Evolutionary conservation across 1,140 invertebrate genomes (phyloP), one percentile per base, ranked within the genome.

Genomic region (Chionoecetes opilio): DNA sequence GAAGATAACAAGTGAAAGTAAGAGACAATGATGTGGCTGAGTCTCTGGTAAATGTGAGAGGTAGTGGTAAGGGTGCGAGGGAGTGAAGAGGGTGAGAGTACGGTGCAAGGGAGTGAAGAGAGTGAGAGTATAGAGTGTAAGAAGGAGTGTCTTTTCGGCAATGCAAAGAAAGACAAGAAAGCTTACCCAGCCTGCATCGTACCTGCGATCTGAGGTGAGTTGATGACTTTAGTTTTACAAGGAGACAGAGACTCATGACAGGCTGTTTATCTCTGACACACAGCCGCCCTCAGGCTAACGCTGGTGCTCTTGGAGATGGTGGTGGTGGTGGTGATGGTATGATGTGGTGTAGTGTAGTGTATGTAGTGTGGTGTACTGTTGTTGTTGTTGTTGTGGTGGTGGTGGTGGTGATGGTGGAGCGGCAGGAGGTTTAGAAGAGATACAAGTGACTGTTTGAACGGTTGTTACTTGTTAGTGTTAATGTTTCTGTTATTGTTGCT

Each of bases 231-330:
- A 75, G 21, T 75, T 75, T 75, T 75, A 75, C 63, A 26, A n/a
- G 26, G 63, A 75, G 63, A 75, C 63, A 75, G 21, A 75, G 63
- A 75, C 63, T 26, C 63, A 75, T 75, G 63, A 75, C 63, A 75
- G 63, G 11, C n/a, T 75, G 63, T 75, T 75, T 75, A 75, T 75
- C 63, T 75, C 63, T n/a, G 63, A 75, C 63, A 75, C 63, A 53
- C 46, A 53, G 46, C 46, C 46, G 11, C 8, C 46, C 46, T 75
- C 63, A 75, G 63, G 63, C 26, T 26, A 26, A 3, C n/a, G 63
- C n/a, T 21, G 63, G n/a, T n/a, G n/a, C n/a, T 75, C 21, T 75
- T 75, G 63, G 2, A n/a, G 63, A 5, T n/a, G 63, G 63, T n/a
- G 63, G 63, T n/a, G 63, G 63, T 75, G 63, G 63, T 75, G 63